Base-by-base conservation (phyloP, 1,140 invertebrate genomes). In the Matsumurasca onukii region DNA sequence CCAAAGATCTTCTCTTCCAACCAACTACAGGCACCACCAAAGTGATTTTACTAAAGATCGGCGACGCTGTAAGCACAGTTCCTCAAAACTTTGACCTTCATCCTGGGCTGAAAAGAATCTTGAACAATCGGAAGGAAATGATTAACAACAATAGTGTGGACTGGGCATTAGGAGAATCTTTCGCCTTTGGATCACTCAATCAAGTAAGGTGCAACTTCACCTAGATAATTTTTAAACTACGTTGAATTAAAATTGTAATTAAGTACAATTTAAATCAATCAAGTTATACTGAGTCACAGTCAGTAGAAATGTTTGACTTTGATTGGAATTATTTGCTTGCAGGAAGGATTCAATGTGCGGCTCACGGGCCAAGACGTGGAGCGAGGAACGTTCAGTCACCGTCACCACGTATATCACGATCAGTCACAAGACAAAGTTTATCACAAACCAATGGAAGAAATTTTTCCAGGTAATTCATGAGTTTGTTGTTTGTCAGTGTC, bases 331-430 rank as follows among this genome's bases (percentile, higher is more conserved):
- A n/a, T n/a, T n/a, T n/a, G n/a, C n/a, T 12, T n/a, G 15, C 31
- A 68, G 66, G 66, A 85, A 64, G 80, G 82, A 1, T 79, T 83
- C 55, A 83, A 83, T 68, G 83, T 87, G 5, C 76, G 85, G 59
- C 79, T 95, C 0, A 91, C 89, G 71, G 94, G 94, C 1, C 89
- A 97, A 77, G 93, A 97, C 77, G 91, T 93, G 0, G 92, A 95
- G 76, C 82, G 94, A 73, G 94, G 93, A 31, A 95, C 93, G 15
- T 95, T 95, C 82, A 83, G 83, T 0, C 84, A 86, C 70, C 87
- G 84, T n/a, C 92, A 95, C 79, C 91, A 93, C 79, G 89, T 95
- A 29, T 80, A 94, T 20, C 91, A 94, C 75, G 89, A 95, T 80
- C 93, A 96, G 77, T 86, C 82, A 45, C 83, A 82, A 20, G 90